These are phyloP conservation scores for Zaprionus inermis DNA, from an alignment of 1,140 invertebrate species.

Conservation along the genomic window DNA sequence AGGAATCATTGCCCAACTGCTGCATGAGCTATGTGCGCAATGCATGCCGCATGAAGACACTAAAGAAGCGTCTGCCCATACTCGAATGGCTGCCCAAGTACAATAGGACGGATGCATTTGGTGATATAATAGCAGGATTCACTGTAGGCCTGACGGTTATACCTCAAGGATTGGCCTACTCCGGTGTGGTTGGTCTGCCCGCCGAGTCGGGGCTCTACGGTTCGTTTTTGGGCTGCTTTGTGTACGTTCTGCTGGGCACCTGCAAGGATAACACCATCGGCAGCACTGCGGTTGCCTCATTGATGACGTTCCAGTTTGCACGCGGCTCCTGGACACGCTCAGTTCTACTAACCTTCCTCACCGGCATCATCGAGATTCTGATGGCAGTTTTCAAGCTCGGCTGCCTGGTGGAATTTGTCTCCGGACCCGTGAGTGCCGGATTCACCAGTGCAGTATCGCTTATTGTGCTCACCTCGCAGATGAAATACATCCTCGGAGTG, in stretches of 20 bases:
- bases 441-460: constrained; percentile 97
- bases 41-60: constrained; percentile 86
- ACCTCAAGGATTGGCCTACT: constrained; percentile 93
- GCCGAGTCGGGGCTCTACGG: constrained; percentile 95
- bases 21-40: constrained; percentile 50
- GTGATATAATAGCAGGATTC: constrained; percentile 93
- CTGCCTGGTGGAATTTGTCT: constrained; percentile 97
- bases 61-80: constrained; percentile 90
- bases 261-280: constrained; percentile 96
- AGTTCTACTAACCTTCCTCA: constrained; percentile 91
- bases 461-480: constrained; percentile 95
- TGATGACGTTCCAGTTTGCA: constrained; percentile 92
- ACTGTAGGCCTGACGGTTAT: constrained; percentile 94
- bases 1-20: constrained; percentile 32
- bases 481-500: constrained; percentile 93
- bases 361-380: constrained; percentile 92
- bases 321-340: constrained; percentile 90
- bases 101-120: constrained; percentile 86
- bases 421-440: constrained; percentile 95
- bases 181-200: constrained; percentile 92
- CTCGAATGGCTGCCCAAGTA: constrained; percentile 91
- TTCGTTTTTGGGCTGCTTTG: constrained; percentile 95
- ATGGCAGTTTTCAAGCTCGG: constrained; percentile 95
- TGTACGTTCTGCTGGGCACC: constrained; percentile 95
- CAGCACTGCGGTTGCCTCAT: constrained; percentile 93